These are phyloP conservation scores for Oryctolagus cuniculus DNA, from an alignment of 2,113 vertebrate species.

Conservation along the genomic window DNA sequence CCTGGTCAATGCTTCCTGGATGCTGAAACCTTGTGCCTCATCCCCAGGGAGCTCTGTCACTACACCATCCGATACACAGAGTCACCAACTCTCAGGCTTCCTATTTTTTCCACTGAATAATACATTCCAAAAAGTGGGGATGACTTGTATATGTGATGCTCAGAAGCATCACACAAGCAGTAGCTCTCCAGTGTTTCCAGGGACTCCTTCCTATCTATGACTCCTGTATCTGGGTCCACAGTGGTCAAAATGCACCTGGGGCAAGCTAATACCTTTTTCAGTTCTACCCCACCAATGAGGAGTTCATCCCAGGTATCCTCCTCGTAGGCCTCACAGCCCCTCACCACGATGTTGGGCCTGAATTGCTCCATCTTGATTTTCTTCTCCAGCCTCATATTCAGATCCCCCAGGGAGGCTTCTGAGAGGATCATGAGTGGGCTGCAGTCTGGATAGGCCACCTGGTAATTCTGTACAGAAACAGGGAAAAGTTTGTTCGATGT, in stretches of 20 bases:
- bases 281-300: conserved; percentile 91
- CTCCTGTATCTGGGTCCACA: conserved; percentile 94
- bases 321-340: conserved; percentile 91
- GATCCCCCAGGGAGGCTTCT: conserved; percentile 92
- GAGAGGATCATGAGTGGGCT: conserved; percentile 93
- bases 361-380: conserved; percentile 91
- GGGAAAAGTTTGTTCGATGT: conserved; percentile 74
- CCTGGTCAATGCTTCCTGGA: not conserved
- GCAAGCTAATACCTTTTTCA: conserved; percentile 93
- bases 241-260: conserved; percentile 95
- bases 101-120: conserved; percentile 66
- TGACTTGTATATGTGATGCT: conserved; percentile 58
- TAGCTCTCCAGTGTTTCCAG: conserved; percentile 93
- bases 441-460: conserved; percentile 92
- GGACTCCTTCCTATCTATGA: conserved; percentile 94
- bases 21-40: not conserved
- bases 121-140: conserved; percentile 74
- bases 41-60: rapidly evolving
- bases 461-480: conserved; percentile 72
- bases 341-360: conserved; percentile 93
- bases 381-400: conserved; percentile 91
- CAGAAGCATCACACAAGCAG: conserved; percentile 68
- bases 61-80: conserved; percentile 66
- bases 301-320: conserved; percentile 97
- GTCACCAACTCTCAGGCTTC: conserved; percentile 67